A percentile compares a stretch with the other conserved stretches of the same genome.
Evolutionary conservation across 37 sponge, comb jelly and placozoan species (phyloP).

Genomic region (Crambe crambe): DNA sequence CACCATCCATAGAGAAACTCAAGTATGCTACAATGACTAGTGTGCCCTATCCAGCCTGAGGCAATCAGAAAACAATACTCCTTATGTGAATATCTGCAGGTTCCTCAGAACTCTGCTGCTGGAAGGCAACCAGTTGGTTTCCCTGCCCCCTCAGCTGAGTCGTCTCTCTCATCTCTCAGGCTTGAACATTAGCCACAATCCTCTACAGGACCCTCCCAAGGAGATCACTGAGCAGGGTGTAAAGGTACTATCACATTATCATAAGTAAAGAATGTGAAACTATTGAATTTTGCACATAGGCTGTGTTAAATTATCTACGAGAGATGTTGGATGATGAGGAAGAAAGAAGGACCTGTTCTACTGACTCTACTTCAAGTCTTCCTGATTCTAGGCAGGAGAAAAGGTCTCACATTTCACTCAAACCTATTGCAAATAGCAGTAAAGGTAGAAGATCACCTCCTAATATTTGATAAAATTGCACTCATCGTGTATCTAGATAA

Average conservation of each 20-base stretch:
- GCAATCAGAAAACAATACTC: background rate
- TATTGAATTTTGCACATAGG: conserved; percentile 8
- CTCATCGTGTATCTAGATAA: too few species aligned
- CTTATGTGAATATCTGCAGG: background rate
- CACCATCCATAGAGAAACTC: conserved; percentile 55
- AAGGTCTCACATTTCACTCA: background rate
- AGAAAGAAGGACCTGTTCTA: background rate
- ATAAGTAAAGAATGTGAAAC: background rate
- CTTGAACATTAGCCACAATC: conserved; percentile 70
- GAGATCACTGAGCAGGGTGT: conserved; percentile 60
- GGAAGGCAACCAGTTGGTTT: conserved; percentile 68
- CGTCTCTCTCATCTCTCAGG: conserved; percentile 54
- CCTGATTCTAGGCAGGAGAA: background rate
- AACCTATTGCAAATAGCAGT: background rate
- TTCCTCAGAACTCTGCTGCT: conserved; percentile 65
- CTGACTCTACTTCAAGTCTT: background rate
- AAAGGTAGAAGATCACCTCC: background rate
- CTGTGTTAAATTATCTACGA: conserved; percentile 39
- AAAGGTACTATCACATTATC: conserved; percentile 29
- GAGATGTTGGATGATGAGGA: background rate
- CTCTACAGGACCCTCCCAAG: conserved; percentile 70
- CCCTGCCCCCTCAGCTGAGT: conserved; percentile 77
- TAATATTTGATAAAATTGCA: background rate
- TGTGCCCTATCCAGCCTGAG: too few species aligned
- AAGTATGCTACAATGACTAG: conserved; percentile 27